A percentile compares a stretch with the other conserved stretches of the same genome.
Evolutionary conservation across 2,888 invertebrate genomes (phyloP).

Genomic region (Sylvicola cinctus): DNA sequence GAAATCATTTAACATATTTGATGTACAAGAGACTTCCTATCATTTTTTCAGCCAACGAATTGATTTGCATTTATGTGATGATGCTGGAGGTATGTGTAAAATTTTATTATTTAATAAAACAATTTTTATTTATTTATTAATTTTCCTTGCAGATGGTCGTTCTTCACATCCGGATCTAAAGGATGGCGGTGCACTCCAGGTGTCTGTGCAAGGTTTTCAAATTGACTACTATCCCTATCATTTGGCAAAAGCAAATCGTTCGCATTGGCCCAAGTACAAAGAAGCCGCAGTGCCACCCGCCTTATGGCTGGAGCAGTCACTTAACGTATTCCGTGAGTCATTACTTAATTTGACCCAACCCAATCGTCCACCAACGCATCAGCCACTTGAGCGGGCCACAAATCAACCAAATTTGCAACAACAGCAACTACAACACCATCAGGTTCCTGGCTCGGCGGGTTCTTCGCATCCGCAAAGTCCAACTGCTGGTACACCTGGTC

Average conservation of each 20-base stretch:
- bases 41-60: slow-evolving; percentile 85
- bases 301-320: slow-evolving; percentile 72
- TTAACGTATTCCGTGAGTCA: slow-evolving; percentile 55
- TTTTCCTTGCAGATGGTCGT: slow-evolving; percentile 41
- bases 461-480: slow-evolving; percentile 4
- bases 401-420: slow-evolving; percentile 11
- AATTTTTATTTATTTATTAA: slow-evolving; percentile 3
- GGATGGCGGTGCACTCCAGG: slow-evolving; percentile 84
- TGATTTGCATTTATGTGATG: slow-evolving; percentile 92
- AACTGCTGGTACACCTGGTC: slow-evolving; percentile 8
- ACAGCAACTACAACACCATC: slow-evolving; percentile 10
- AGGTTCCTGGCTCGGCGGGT: slow-evolving; percentile 11
- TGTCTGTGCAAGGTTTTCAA: slow-evolving; percentile 69
- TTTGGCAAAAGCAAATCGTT: slow-evolving; percentile 67
- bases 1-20: slow-evolving; percentile 64
- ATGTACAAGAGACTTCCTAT: slow-evolving; percentile 95
- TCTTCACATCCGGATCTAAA: slow-evolving; percentile 66
- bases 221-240: slow-evolving; percentile 95
- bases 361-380: slow-evolving; percentile 22
- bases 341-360: slow-evolving; percentile 57
- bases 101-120: slow-evolving; percentile 3
- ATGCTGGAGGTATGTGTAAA: slow-evolving; percentile 52
- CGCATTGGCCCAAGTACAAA: slow-evolving; percentile 65
- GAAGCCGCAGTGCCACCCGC: slow-evolving; percentile 62
- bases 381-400: slow-evolving; percentile 18